phyloP scores from a whole-genome alignment of 2,888 invertebrate species.

The Gymnocheta viridis region DNA sequence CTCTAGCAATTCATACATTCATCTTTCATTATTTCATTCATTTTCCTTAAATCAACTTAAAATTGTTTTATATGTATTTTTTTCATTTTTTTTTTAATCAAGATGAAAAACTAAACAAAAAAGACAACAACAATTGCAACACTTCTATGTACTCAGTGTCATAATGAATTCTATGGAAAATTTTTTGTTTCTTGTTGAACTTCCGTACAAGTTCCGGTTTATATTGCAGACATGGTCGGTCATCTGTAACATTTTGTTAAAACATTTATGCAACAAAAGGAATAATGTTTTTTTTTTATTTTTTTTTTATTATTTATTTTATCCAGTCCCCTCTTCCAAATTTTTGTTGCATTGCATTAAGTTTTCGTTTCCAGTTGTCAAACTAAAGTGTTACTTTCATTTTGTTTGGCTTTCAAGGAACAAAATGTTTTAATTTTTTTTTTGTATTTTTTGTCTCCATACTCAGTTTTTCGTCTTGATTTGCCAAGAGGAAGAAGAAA shows the following conservation, averaged over 20 bases:
- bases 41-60: slow-evolving; percentile 50
- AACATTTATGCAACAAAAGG: slow-evolving; percentile 64
- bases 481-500: slow-evolving; percentile 5
- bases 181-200: slow-evolving; percentile 46
- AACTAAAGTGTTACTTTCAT: slow-evolving; percentile 62
- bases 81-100: not conserved
- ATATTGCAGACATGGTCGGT: slow-evolving; percentile 65
- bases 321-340: not conserved
- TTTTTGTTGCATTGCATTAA: slow-evolving; percentile 27
- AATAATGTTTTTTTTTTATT: slow-evolving; percentile 28
- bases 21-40: slow-evolving; percentile 7
- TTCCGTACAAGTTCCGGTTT: slow-evolving; percentile 57
- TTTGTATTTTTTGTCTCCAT: not conserved
- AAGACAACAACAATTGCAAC: slow-evolving; percentile 5
- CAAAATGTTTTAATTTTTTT: slow-evolving; percentile 6
- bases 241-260: slow-evolving; percentile 66
- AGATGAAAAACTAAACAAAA: slow-evolving; percentile 17
- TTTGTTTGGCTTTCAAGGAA: slow-evolving; percentile 40
- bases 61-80: slow-evolving; percentile 6
- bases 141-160: slow-evolving; percentile 53
- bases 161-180: slow-evolving; percentile 55
- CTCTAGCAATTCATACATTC: not conserved
- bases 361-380: slow-evolving; percentile 50
- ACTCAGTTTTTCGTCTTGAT: slow-evolving; percentile 20
- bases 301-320: not conserved